Conservation (phyloP, 2,113 vertebrate species). For the Acrocephalus kingi region DNA sequence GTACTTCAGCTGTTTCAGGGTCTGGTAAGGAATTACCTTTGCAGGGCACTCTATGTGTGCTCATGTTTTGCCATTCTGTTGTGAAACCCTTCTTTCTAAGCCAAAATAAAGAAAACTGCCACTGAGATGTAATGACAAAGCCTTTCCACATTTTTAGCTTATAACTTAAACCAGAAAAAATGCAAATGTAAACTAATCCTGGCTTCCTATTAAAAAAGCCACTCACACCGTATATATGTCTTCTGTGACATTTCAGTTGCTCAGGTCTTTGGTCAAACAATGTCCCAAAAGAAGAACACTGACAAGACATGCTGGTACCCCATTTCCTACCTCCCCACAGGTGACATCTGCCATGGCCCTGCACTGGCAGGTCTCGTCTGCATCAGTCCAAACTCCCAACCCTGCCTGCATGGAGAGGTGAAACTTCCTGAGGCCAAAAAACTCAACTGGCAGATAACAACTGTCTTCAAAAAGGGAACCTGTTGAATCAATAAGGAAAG, state of each 20-base stretch:
- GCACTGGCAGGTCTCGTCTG: not conserved
- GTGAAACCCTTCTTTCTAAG: not conserved
- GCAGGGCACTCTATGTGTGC: not conserved
- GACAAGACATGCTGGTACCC: not conserved
- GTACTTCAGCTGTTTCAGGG: not conserved
- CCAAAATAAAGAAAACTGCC: not conserved
- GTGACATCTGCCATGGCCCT: not conserved
- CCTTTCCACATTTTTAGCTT: not conserved
- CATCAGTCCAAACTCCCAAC: not conserved
- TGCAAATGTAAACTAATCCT: not conserved
- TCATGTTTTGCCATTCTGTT: not conserved
- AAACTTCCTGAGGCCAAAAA: not conserved
- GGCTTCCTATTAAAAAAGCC: not conserved
- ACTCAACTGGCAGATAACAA: not conserved
- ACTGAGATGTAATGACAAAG: not conserved
- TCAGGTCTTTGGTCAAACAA: not conserved
- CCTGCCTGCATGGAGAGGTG: not conserved
- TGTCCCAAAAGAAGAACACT: not conserved
- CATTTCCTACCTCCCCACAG: not conserved
- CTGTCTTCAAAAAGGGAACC: not conserved
- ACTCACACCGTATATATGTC: not conserved
- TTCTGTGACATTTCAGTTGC: not conserved
- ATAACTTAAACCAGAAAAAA: not conserved
- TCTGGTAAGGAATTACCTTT: not conserved
- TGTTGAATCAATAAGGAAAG: not conserved